These are phyloP conservation scores for Cataglyphis livida DNA, from an alignment of 2,888 invertebrate species.

Conservation along the genomic window DNA sequence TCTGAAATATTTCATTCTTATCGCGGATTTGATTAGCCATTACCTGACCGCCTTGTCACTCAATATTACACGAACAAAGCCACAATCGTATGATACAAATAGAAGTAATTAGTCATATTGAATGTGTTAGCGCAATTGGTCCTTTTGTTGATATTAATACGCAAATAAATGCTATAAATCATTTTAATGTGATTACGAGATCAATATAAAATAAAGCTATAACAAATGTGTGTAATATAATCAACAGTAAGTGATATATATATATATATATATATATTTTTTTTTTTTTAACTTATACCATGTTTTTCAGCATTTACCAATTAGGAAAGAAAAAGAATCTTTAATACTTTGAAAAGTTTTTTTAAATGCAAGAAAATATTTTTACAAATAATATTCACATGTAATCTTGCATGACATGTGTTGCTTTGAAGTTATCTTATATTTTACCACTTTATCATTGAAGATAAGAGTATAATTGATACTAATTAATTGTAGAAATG, in stretches of 20 bases:
- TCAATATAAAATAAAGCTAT: neutral
- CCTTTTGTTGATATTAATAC: conserved; percentile 9
- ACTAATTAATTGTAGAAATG: neutral
- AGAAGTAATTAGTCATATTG: conserved; percentile 30
- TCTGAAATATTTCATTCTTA: conserved; percentile 42
- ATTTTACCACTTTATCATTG: neutral
- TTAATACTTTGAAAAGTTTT: neutral
- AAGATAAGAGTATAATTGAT: neutral
- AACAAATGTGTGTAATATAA: neutral
- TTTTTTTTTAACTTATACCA: neutral
- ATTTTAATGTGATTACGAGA: neutral
- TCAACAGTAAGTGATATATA: neutral
- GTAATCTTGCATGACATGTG: neutral
- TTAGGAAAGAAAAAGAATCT: neutral
- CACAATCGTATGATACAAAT: neutral
- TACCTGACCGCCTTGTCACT: neutral
- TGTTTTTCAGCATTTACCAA: neutral
- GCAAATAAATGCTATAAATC: conserved; percentile 3
- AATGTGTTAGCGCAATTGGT: conserved; percentile 13
- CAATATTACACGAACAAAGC: neutral
- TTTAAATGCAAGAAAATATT: neutral
- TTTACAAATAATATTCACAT: neutral
- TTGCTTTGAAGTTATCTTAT: neutral
- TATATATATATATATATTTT: neutral
- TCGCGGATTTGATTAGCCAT: conserved; percentile 41